Percentiles rank a stretch among this genome's conserved stretches.
These are phyloP conservation scores for Asobara japonica DNA, from an alignment of 1,140 invertebrate genomes.

Conservation along the genomic window DNA sequence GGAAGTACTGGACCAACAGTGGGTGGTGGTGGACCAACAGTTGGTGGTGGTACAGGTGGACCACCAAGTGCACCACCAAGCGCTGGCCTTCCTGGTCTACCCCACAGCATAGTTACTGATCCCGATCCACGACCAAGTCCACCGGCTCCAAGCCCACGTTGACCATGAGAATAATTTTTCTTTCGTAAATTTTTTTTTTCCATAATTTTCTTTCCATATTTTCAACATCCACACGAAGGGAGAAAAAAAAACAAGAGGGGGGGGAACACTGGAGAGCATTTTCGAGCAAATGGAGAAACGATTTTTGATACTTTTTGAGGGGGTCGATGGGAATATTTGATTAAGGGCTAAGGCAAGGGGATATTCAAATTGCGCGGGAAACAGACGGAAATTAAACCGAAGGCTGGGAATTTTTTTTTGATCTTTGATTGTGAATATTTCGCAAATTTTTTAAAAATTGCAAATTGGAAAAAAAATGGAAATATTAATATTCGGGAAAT, in stretches of 20 bases:
- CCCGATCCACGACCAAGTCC: slow-evolving; percentile 65
- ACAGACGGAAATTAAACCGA: no score
- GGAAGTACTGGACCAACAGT: slow-evolving; percentile 48
- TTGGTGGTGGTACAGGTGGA: slow-evolving; percentile 54
- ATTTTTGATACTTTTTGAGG: no score
- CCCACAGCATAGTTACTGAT: slow-evolving; percentile 65
- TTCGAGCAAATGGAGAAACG: background rate
- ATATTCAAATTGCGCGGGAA: no score
- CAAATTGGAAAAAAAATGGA: no score
- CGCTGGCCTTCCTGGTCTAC: slow-evolving; percentile 60
- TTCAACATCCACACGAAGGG: background rate
- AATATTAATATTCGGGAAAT: no score
- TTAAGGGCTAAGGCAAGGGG: no score
- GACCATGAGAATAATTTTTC: slow-evolving; percentile 53
- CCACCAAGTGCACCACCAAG: slow-evolving; percentile 53
- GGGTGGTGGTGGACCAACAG: slow-evolving; percentile 50
- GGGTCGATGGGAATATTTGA: no score
- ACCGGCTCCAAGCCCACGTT: slow-evolving; percentile 65
- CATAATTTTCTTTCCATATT: background rate
- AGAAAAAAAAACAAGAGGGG: background rate
- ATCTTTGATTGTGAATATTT: no score
- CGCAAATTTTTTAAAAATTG: no score
- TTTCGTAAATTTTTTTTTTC: slow-evolving; percentile 2
- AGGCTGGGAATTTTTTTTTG: no score
- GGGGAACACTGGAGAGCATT: background rate